These are phyloP conservation scores for Galerucella nymphaeae DNA, from an alignment of 2,888 invertebrate genomes.

Conservation along the genomic window DNA sequence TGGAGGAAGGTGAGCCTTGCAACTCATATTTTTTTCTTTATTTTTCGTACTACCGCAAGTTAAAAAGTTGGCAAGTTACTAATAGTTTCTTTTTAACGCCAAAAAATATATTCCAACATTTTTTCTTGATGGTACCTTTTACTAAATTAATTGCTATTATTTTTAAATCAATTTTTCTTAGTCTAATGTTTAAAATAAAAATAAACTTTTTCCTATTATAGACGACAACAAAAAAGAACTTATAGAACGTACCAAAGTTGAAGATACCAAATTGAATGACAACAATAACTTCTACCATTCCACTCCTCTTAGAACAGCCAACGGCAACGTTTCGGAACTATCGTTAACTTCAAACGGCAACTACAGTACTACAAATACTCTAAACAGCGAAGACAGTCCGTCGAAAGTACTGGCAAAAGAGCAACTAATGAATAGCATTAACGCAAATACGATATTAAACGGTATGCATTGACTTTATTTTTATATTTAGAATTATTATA, in stretches of 20 bases:
- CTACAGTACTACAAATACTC: slow-evolving; percentile 45
- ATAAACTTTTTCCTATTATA: slow-evolving; percentile 40
- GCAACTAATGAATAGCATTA: slow-evolving; percentile 62
- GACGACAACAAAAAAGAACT: slow-evolving; percentile 50
- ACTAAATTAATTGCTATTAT: not conserved
- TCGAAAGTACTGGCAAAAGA: slow-evolving; percentile 57
- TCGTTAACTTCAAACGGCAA: slow-evolving; percentile 65
- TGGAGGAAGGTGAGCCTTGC: slow-evolving; percentile 33
- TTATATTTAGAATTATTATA: not conserved
- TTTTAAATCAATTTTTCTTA: slow-evolving; percentile 13
- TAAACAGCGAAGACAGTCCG: slow-evolving; percentile 52
- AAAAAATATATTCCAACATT: not conserved
- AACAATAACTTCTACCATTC: slow-evolving; percentile 63
- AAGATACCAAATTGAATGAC: slow-evolving; percentile 49
- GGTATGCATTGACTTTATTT: slow-evolving; percentile 8
- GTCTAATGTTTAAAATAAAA: not conserved
- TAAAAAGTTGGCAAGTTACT: not conserved
- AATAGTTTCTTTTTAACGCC: not conserved
- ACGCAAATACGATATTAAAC: slow-evolving; percentile 56
- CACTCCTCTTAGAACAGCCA: slow-evolving; percentile 64
- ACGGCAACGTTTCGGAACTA: slow-evolving; percentile 62
- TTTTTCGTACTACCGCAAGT: not conserved
- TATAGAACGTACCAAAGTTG: slow-evolving; percentile 43
- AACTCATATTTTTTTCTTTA: not conserved
- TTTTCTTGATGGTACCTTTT: not conserved